A percentile compares a stretch with the other conserved stretches of the same genome.
Conservation (phyloP, 2,888 invertebrate species). For the Agrotis exclamationis region DNA sequence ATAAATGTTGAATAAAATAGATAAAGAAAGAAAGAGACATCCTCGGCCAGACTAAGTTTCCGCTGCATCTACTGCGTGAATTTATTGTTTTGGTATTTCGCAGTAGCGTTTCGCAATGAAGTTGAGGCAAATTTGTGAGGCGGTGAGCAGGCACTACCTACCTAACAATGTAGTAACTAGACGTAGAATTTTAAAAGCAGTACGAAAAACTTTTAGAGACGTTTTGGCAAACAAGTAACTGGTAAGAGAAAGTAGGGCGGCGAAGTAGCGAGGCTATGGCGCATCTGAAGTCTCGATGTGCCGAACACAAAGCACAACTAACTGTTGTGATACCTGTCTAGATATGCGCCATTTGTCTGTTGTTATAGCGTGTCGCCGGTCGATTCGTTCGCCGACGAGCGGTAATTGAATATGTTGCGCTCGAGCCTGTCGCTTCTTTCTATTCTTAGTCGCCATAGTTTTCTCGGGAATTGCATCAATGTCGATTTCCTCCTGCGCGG, state of each 20-base stretch:
- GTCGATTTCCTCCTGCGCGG: conserved; percentile 11
- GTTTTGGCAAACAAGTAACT: conserved; percentile 75
- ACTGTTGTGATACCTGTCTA: conserved; percentile 25
- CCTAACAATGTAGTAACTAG: conserved; percentile 61
- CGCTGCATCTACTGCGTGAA: conserved; percentile 46
- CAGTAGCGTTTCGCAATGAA: conserved; percentile 50
- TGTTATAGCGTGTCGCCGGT: conserved; percentile 7
- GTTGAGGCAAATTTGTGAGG: conserved; percentile 62
- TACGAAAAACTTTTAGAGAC: conserved; percentile 69
- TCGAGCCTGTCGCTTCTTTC: conserved; percentile 10
- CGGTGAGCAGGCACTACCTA: conserved; percentile 54
- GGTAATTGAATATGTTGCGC: conserved; percentile 49
- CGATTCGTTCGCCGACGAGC: conserved; percentile 11
- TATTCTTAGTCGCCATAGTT: conserved; percentile 28
- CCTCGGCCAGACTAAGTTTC: conserved; percentile 36
- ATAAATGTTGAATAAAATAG: conserved; percentile 16
- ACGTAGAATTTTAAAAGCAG: conserved; percentile 62
- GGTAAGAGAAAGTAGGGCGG: conserved; percentile 64
- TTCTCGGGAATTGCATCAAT: conserved; percentile 44
- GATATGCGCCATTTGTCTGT: conserved; percentile 43
- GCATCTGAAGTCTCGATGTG: conserved; percentile 36
- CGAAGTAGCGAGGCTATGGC: conserved; percentile 38
- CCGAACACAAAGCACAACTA: conserved; percentile 33
- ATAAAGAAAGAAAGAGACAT: conserved; percentile 11
- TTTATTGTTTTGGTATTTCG: conserved; percentile 52